These are phyloP conservation scores for Tenthredo distinguenda DNA, from an alignment of 2,888 invertebrate genomes.

Conservation along the genomic window DNA sequence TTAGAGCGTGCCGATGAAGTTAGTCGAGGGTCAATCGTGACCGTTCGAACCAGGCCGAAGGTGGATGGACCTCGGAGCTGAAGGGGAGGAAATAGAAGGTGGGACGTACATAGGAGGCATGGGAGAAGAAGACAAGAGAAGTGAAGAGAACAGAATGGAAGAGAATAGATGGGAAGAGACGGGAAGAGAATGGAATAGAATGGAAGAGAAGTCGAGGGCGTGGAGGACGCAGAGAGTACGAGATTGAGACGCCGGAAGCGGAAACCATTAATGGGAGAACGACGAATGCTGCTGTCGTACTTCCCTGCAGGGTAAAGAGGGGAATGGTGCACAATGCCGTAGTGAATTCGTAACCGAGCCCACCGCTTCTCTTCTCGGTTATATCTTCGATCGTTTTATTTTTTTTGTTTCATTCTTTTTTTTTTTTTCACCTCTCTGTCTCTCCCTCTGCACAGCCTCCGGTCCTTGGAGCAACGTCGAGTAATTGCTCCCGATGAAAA, in stretches of 20 bases:
- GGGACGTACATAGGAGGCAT: not conserved
- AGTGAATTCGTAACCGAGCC: slow-evolving; percentile 64
- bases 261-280: slow-evolving; percentile 71
- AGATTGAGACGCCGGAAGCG: slow-evolving; percentile 73
- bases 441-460: slow-evolving; percentile 9
- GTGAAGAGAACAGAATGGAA: slow-evolving; percentile 8
- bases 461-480: slow-evolving; percentile 26
- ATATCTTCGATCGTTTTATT: slow-evolving; percentile 39
- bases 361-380: slow-evolving; percentile 52
- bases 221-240: slow-evolving; percentile 30
- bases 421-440: slow-evolving; percentile 43
- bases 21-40: not conserved
- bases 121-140: not conserved
- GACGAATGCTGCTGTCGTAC: slow-evolving; percentile 51
- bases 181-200: not conserved
- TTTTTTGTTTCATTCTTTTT: not conserved
- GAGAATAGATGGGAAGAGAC: not conserved
- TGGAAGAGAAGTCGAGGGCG: slow-evolving; percentile 18
- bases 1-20: not conserved
- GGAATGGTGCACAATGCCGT: slow-evolving; percentile 69
- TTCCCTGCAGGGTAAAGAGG: slow-evolving; percentile 24
- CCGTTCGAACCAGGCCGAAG: too few species aligned
- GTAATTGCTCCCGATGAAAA: slow-evolving; percentile 42
- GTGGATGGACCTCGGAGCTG: not conserved
- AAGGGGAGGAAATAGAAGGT: not conserved